These are phyloP conservation scores for Serinus canaria DNA, from an alignment of 2,113 vertebrate genomes.

Conservation along the genomic window DNA sequence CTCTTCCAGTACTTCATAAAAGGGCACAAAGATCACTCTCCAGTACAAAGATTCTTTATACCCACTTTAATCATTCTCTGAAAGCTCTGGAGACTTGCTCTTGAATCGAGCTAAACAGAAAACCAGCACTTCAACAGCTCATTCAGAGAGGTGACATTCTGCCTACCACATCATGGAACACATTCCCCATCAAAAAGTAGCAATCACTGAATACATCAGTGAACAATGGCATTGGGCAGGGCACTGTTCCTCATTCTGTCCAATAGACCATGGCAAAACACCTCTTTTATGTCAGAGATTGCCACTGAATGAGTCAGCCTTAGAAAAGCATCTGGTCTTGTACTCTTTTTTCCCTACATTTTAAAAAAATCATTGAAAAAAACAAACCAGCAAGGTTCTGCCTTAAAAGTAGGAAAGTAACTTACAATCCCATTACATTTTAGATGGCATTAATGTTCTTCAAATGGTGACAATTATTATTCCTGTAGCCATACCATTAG, in stretches of 20 bases:
- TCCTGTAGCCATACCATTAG: not conserved
- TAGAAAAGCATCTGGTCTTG: not conserved
- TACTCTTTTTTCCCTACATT: not conserved
- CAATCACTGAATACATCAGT: conserved; percentile 37
- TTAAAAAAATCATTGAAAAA: not conserved
- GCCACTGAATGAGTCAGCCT: not conserved
- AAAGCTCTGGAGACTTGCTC: conserved; percentile 2
- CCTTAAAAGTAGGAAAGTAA: not conserved
- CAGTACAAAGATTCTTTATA: not conserved
- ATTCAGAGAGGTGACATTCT: conserved; percentile 26
- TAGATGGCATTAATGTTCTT: not conserved
- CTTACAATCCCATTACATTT: not conserved
- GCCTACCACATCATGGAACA: conserved; percentile 23
- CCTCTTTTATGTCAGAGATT: not conserved
- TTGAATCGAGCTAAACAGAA: conserved; percentile 27
- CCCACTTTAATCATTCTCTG: not conserved
- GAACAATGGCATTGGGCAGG: conserved; percentile 2
- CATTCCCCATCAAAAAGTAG: not conserved
- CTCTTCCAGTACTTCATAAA: not conserved
- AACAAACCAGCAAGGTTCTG: not conserved
- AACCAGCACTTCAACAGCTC: conserved; percentile 13
- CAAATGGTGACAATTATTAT: not conserved
- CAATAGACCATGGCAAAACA: conserved; percentile 16
- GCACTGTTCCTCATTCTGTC: conserved; percentile 25
- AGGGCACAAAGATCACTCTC: not conserved